phyloP scores from a whole-genome alignment of 2,797 vertebrate species.

The Okamejei kenojei region DNA sequence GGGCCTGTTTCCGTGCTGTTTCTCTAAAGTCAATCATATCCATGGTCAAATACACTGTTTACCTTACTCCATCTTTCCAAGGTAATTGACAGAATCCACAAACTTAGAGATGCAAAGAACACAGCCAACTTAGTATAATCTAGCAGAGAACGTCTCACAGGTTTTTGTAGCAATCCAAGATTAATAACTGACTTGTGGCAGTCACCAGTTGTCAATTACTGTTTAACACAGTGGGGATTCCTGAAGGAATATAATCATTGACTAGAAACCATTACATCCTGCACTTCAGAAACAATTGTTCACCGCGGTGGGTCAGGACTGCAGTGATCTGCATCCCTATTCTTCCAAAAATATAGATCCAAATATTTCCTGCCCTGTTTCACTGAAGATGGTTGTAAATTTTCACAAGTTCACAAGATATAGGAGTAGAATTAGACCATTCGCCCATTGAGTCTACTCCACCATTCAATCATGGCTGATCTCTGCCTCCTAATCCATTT shows the following conservation, averaged over 20 bases:
- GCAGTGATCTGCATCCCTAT: neutral
- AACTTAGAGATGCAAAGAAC: neutral
- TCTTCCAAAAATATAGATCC: neutral
- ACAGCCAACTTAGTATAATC: neutral
- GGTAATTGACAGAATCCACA: neutral
- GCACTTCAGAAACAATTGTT: neutral
- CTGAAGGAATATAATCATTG: neutral
- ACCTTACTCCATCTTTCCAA: neutral
- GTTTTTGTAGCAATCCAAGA: neutral
- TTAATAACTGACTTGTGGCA: neutral
- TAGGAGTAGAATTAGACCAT: too few species aligned
- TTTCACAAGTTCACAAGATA: too few species aligned
- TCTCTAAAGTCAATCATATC: neutral
- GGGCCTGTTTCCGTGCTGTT: too few species aligned
- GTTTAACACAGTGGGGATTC: too few species aligned
- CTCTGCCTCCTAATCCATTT: too few species aligned
- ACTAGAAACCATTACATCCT: neutral
- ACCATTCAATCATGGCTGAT: too few species aligned
- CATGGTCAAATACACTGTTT: neutral
- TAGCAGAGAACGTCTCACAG: neutral
- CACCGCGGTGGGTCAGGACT: neutral
- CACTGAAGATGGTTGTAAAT: too few species aligned
- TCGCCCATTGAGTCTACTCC: too few species aligned
- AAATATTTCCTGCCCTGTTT: neutral
- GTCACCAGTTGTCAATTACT: constrained; percentile 17